Evolutionary conservation across 1,140 invertebrate species (phyloP).

Genomic region (Centruroides vittatus): DNA sequence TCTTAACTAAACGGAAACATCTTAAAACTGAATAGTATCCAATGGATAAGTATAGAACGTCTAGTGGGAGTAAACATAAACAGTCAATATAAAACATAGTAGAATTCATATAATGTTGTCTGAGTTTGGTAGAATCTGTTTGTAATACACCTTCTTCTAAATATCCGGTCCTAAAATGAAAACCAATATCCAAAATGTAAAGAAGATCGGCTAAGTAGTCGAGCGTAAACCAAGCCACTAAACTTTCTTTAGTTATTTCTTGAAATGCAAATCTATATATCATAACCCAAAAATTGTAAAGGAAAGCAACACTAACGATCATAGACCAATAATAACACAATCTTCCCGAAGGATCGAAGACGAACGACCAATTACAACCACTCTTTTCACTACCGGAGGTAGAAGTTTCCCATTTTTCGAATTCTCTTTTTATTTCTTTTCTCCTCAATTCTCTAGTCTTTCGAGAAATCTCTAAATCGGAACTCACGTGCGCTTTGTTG

Average conservation of each 20-base stretch:
- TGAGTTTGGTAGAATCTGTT: conserved; percentile 80
- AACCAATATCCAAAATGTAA: conserved; percentile 89
- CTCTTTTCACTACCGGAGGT: conserved; percentile 19
- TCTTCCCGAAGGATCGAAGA: conserved; percentile 47
- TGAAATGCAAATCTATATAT: conserved; percentile 97
- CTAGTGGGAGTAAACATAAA: conserved; percentile 88
- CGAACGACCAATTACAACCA: conserved; percentile 70
- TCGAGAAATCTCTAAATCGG: conserved; percentile 17
- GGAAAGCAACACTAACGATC: conserved; percentile 92
- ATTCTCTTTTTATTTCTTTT: conserved; percentile 49
- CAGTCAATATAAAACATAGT: conserved; percentile 98
- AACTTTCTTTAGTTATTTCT: conserved; percentile 54
- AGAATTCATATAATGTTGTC: conserved; percentile 97
- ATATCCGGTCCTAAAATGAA: conserved; percentile 95
- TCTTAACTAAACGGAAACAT: conserved; percentile 92
- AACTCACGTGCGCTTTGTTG: conserved; percentile 36
- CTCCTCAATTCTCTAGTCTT: conserved; percentile 28
- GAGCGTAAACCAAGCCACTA: conserved; percentile 87
- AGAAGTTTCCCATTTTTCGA: conserved; percentile 29
- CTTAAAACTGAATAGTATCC: conserved; percentile 94
- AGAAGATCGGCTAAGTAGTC: conserved; percentile 94
- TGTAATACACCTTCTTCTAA: conserved; percentile 92
- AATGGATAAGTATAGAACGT: conserved; percentile 96
- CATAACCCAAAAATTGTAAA: conserved; percentile 99
- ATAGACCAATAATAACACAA: conserved; percentile 93